A percentile compares a stretch with the other conserved stretches of the same genome.
phyloP scores from a whole-genome alignment of 2,888 invertebrate genomes.

The Drosophila greeni region DNA sequence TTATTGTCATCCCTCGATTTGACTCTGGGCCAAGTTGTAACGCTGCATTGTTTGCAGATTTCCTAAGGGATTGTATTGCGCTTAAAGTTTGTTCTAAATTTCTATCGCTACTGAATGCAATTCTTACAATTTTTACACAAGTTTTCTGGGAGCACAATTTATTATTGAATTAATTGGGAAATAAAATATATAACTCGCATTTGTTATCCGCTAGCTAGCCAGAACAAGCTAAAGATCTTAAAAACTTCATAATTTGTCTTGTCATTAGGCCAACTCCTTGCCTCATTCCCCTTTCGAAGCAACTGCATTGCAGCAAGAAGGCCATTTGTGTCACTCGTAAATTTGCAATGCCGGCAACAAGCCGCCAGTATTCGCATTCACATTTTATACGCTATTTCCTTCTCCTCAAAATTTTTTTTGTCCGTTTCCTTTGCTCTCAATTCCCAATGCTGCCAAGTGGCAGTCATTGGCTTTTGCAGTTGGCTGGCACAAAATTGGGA shows the following conservation, averaged over 20 bases:
- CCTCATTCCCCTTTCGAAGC: conserved; percentile 18
- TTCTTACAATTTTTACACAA: background rate
- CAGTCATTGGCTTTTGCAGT: conserved; percentile 64
- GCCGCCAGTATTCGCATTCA: conserved; percentile 64
- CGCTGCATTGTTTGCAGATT: conserved; percentile 27
- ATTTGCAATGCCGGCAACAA: conserved; percentile 68
- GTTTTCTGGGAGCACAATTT: background rate
- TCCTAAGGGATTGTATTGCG: background rate
- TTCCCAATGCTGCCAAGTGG: conserved; percentile 62
- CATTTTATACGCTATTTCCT: conserved; percentile 34
- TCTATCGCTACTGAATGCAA: background rate
- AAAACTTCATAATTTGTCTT: conserved; percentile 71
- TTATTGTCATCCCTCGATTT: conserved; percentile 34
- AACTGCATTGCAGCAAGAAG: conserved; percentile 50
- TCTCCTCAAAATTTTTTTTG: conserved; percentile 28
- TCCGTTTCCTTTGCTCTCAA: conserved; percentile 32
- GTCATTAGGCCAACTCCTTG: conserved; percentile 52
- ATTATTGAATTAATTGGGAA: background rate
- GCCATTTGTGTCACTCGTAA: conserved; percentile 70
- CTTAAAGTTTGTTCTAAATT: conserved; percentile 2
- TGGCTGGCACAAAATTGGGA: conserved; percentile 45
- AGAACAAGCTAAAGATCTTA: conserved; percentile 54
- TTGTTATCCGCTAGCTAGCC: conserved; percentile 3
- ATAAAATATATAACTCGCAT: background rate
- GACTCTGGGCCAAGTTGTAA: conserved; percentile 21